Evolutionary conservation across 1,140 invertebrate species (phyloP), one percentile per base, ranked within the genome.

Genomic region (Drosophila nikananu): DNA sequence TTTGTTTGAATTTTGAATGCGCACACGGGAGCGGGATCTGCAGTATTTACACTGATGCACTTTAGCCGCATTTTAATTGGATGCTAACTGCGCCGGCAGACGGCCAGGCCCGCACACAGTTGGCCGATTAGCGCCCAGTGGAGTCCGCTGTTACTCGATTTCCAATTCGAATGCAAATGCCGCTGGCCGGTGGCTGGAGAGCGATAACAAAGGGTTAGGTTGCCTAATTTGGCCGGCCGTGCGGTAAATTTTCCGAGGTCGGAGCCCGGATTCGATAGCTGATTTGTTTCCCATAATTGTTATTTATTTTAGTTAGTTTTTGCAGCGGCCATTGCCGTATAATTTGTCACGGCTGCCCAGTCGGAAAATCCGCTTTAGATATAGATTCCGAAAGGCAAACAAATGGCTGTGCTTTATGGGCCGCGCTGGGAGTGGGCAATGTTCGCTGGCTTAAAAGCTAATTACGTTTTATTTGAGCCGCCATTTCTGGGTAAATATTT

Each of bases 51-150:
- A 74, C 44, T 66, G 79, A 76, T 76, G 71, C 52, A 84, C 65
- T 62, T 86, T 76, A 54, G 77, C 71, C 72, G 59, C 58, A 77
- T 80, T 86, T 81, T 87, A 87, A 87, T 87, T 87, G 83, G 72
- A 77, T 68, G 61, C 72, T 80, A 80, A 81, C 57, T 66, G 52
- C 42, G 15, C 54, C 39, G 46, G 51, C 62, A 46, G 12, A 37
- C 25, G 41, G 21, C 41, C 52, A 12, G 52, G 17, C 9, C 30
- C 1, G 46, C 58, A 51, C 67, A 61, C 76, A 80, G 54, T 87
- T 63, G 59, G 44, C 51, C 42, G 73, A 81, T 87, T 87, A 83
- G 84, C 42, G 68, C 12, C 59, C 68, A 81, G 77, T 87, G 54
- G 73, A 83, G 73, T 89, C 41, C 49, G 61, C 52, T 74, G 64